These are phyloP conservation scores for Drosophila acutilabella DNA, from an alignment of 2,888 invertebrate genomes.

Conservation along the genomic window DNA sequence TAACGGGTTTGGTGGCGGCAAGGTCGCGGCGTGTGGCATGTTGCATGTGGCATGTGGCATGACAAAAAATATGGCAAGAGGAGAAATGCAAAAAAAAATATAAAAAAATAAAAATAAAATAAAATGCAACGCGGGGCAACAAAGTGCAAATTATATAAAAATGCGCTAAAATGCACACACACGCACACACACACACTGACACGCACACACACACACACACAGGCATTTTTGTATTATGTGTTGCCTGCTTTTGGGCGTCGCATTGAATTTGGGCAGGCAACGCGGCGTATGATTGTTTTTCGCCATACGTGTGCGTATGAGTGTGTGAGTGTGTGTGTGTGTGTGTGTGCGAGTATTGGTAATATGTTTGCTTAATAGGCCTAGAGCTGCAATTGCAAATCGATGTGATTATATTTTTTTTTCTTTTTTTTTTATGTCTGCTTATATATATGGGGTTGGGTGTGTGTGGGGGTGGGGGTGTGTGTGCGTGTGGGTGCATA, in stretches of 20 bases:
- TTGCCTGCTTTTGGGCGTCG: slow-evolving; percentile 68
- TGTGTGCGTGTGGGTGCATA: slow-evolving; percentile 40
- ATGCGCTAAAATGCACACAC: slow-evolving; percentile 75
- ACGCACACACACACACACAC: slow-evolving; percentile 16
- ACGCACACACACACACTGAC: slow-evolving; percentile 18
- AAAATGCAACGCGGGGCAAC: slow-evolving; percentile 60
- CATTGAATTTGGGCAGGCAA: slow-evolving; percentile 58
- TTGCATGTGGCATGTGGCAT: slow-evolving; percentile 38
- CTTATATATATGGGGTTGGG: neutral
- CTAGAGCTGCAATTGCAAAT: slow-evolving; percentile 44
- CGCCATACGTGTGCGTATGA: slow-evolving; percentile 12
- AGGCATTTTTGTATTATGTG: slow-evolving; percentile 39
- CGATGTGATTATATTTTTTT: slow-evolving; percentile 8
- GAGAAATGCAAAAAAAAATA: slow-evolving; percentile 20
- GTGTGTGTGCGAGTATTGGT: slow-evolving; percentile 46
- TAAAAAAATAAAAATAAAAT: slow-evolving; percentile 79
- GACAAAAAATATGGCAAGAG: slow-evolving; percentile 20
- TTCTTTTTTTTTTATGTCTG: no score
- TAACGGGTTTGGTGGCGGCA: slow-evolving; percentile 67
- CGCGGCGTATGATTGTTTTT: slow-evolving; percentile 44
- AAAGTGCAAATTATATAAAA: slow-evolving; percentile 80
- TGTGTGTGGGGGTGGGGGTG: slow-evolving; percentile 1
- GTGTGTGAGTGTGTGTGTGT: slow-evolving; percentile 5
- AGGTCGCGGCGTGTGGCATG: slow-evolving; percentile 60
- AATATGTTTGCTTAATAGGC: slow-evolving; percentile 79